Percentiles rank a stretch among this genome's conserved stretches.
Evolutionary conservation across 2,113 vertebrate species (phyloP).

Genomic region (Epinephelus moara): DNA sequence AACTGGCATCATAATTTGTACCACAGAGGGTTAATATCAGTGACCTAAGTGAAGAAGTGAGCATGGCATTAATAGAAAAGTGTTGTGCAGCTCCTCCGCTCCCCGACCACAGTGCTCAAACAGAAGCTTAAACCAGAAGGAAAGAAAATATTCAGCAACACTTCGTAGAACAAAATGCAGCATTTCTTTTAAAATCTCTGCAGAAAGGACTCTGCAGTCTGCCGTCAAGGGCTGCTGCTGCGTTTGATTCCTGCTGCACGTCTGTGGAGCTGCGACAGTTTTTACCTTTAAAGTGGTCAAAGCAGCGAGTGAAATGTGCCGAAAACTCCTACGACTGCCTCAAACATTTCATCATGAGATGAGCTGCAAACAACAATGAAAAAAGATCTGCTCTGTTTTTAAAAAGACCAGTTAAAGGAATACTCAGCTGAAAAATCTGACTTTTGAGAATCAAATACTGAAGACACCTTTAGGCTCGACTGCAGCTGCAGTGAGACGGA

Average conservation of each 20-base stretch:
- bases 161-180: constrained; percentile 23
- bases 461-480: not conserved
- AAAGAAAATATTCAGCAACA: not conserved
- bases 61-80: not conserved
- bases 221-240: constrained; percentile 3
- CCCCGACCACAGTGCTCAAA: constrained; percentile 10
- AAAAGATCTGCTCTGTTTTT: not conserved
- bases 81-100: not conserved
- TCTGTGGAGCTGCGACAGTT: constrained; percentile 7
- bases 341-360: constrained; percentile 20
- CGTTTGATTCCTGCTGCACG: constrained; percentile 44
- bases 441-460: not conserved
- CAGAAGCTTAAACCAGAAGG: not conserved
- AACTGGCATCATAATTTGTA: too few species aligned
- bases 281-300: constrained; percentile 57
- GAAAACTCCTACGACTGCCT: constrained; percentile 6
- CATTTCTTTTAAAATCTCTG: constrained; percentile 31
- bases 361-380: constrained; percentile 27
- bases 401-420: not conserved
- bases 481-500: not conserved
- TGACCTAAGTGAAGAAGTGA: not conserved
- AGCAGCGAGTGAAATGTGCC: constrained; percentile 19
- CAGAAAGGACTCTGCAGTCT: constrained; percentile 12
- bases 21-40: not conserved
- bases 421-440: not conserved